Base-by-base conservation (phyloP, 2,113 vertebrate genomes). In the Acanthochromis polyacanthus region DNA sequence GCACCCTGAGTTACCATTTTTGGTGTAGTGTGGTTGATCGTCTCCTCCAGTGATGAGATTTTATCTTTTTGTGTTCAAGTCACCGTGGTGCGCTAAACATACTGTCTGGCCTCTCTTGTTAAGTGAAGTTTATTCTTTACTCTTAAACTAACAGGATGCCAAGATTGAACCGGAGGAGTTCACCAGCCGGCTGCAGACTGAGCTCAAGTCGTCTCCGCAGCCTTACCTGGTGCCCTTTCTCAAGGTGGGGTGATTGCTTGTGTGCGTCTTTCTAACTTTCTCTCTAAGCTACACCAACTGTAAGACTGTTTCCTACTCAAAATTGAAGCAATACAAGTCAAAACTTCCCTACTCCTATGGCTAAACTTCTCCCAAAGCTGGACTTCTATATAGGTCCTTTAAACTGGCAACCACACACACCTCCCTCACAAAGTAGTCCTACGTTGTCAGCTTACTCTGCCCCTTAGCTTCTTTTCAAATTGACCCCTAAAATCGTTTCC, bases 151-250 rank as follows among this genome's bases (percentile, higher is more conserved):
- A 60, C 92, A 97, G 96, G 96, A 97, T 90, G 96, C 95, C 32
- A 97, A 97, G 88, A 96, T 97, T 45, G 96, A 96, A 64, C 96
- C 96, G 0, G 96, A 97, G 85, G 96, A 97, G 89, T 97, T 97
- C 93, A 97, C 96, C 81, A 96, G 93, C 85, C 94, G 95, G 46
- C 93, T 97, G 78, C 96, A 97, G 25, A 93, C 94, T 0, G 96
- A 97, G 80, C 95, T 97, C 25, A 97, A 97, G 92, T 97, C 96
- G 11, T 97, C 96, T 71, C 96, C 96, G 5, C 96, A 97, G 92
- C 96, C 96, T 58, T 97, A 97, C 92, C 94, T 96, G 85, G 96
- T 97, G 75, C 96, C 96, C 73, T 97, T 97, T 83, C 96, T 97
- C 59, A 97, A 97, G 96, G 96, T 97, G 68, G 32, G 79, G 10